A percentile compares a stretch with the other conserved stretches of the same genome.
Evolutionary conservation across 2,888 invertebrate species (phyloP).

Genomic region (Spisula solida): DNA sequence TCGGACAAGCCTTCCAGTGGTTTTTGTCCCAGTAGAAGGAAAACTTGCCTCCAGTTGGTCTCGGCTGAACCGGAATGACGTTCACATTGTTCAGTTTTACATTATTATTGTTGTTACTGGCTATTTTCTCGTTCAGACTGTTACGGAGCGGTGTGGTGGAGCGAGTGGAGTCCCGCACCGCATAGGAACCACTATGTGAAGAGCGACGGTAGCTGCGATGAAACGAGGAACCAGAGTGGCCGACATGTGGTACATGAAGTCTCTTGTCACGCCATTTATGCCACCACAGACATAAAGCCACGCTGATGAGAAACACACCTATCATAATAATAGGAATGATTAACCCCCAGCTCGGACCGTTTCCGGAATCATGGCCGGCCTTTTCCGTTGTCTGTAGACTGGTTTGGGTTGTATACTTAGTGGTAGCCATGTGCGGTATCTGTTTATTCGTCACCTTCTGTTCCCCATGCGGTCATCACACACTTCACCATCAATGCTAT

Average conservation of each 20-base stretch:
- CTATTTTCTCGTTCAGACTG: slow-evolving; percentile 60
- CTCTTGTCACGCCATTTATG: slow-evolving; percentile 76
- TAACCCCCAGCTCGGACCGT: slow-evolving; percentile 75
- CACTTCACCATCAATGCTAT: not conserved
- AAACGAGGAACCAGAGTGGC: slow-evolving; percentile 64
- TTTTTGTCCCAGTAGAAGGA: slow-evolving; percentile 75
- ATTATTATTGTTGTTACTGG: slow-evolving; percentile 41
- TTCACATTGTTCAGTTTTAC: slow-evolving; percentile 67
- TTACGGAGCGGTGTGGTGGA: slow-evolving; percentile 75
- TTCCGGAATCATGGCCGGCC: slow-evolving; percentile 16
- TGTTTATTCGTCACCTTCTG: not conserved
- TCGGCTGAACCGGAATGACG: slow-evolving; percentile 69
- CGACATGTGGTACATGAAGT: slow-evolving; percentile 44
- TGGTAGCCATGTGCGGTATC: not conserved
- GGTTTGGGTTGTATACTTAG: not conserved
- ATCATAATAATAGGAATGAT: slow-evolving; percentile 76
- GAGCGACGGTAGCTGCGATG: slow-evolving; percentile 64
- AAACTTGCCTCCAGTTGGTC: slow-evolving; percentile 61
- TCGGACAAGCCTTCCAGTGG: slow-evolving; percentile 71
- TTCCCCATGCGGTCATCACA: not conserved
- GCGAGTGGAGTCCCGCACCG: slow-evolving; percentile 74
- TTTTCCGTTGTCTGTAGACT: not conserved
- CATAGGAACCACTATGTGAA: slow-evolving; percentile 59
- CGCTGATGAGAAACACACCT: slow-evolving; percentile 73
- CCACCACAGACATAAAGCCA: slow-evolving; percentile 77